Conservation (phyloP, 2,888 invertebrate species). For the Galerucella nymphaeae region DNA sequence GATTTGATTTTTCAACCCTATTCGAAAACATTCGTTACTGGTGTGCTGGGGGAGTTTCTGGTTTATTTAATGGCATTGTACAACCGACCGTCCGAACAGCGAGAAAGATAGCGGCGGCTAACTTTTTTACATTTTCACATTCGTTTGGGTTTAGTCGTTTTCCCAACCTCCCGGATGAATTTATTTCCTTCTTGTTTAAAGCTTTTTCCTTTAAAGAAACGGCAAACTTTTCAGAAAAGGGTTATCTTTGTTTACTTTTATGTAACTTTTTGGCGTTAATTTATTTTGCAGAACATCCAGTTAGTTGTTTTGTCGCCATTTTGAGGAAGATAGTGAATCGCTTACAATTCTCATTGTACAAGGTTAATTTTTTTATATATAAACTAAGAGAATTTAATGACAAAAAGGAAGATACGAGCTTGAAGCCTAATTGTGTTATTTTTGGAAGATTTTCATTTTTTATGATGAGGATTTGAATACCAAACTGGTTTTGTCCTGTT, state of each 20-base stretch:
- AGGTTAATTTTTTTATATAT: not conserved
- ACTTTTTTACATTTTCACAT: slow-evolving; percentile 29
- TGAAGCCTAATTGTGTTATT: no score
- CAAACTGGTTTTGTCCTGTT: no score
- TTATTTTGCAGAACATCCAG: not conserved
- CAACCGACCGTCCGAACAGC: slow-evolving; percentile 20
- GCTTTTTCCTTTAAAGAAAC: slow-evolving; percentile 38
- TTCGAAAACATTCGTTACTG: not conserved
- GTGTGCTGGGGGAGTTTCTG: slow-evolving; percentile 7
- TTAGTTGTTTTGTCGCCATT: slow-evolving; percentile 5
- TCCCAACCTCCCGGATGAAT: slow-evolving; percentile 20
- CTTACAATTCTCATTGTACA: not conserved
- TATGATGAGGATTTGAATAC: no score
- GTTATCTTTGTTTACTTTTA: slow-evolving; percentile 6
- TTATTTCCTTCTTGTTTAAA: slow-evolving; percentile 33
- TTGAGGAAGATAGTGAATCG: not conserved
- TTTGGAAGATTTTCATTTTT: no score
- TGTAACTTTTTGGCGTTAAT: slow-evolving; percentile 7
- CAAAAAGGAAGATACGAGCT: no score
- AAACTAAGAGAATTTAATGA: no score
- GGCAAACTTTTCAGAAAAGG: not conserved
- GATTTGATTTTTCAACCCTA: not conserved
- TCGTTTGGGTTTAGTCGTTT: slow-evolving; percentile 30
- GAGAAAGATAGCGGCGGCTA: slow-evolving; percentile 26
- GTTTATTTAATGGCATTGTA: slow-evolving; percentile 26